phyloP scores from a whole-genome alignment of 2,888 invertebrate genomes.

The Stegophylla sp. region DNA sequence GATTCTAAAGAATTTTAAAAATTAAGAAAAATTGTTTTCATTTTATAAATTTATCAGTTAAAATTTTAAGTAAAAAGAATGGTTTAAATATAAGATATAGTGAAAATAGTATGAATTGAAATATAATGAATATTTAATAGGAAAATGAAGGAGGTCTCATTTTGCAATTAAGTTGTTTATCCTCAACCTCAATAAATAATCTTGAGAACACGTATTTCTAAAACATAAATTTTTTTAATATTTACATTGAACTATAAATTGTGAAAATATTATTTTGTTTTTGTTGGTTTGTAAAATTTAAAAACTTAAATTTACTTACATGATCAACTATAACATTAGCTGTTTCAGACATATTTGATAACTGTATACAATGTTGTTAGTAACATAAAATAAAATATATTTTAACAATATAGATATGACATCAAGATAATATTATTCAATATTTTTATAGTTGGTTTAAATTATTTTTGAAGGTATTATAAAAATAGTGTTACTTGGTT shows the following conservation, averaged over 20 bases:
- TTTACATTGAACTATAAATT: not conserved
- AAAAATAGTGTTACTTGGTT: not conserved
- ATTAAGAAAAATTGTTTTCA: too few species aligned
- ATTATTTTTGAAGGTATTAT: not conserved
- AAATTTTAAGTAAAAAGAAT: too few species aligned
- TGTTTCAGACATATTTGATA: constrained; percentile 23
- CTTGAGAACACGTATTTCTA: too few species aligned
- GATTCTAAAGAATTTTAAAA: too few species aligned
- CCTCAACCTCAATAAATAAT: too few species aligned
- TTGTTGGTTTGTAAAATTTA: not conserved
- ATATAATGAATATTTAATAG: too few species aligned
- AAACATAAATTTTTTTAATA: not conserved
- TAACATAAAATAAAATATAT: not conserved
- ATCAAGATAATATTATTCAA: constrained; percentile 19
- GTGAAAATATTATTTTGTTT: not conserved
- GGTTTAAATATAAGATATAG: too few species aligned
- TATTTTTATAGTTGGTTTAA: not conserved
- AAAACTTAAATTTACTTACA: constrained; percentile 12
- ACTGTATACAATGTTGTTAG: not conserved
- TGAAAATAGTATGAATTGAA: too few species aligned
- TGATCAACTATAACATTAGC: constrained; percentile 41
- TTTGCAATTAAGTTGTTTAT: too few species aligned
- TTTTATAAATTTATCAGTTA: too few species aligned
- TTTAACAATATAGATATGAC: constrained; percentile 20
- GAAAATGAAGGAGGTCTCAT: too few species aligned